Evolutionary conservation across 2,797 vertebrate species (phyloP), one percentile per base, ranked within the genome.

Genomic region (Hydrocynus forskahlii): DNA sequence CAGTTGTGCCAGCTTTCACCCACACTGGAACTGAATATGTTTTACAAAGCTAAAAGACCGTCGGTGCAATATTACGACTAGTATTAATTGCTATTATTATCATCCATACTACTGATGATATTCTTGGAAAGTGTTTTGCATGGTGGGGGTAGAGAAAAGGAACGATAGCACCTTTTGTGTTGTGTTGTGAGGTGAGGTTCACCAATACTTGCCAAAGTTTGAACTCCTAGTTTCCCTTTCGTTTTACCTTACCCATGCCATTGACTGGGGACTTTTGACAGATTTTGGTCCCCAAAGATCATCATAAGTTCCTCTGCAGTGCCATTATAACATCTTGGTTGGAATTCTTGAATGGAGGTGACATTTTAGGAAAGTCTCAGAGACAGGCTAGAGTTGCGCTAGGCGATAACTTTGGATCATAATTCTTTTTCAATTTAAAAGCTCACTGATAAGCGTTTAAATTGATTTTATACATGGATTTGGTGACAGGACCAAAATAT

Each of bases 201-300:
- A 80, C 91, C 89, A 88, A 88, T 89, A 90, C 90, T 91, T 93
- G 94, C 93, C 94, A 94, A 94, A 93, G 91, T 94, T 94, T 94
- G 90, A 91, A 90, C 86, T 89, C 83, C 69, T 84, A 43, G 78
- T 84, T 91, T 86, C 70, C 78, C 85, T 88, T 87, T 40, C 4
- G n/a, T 55, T 91, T 90, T 89, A 89, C 90, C 88, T 89, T 86
- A 83, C 84, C 89, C 87, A 87, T 90, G 89, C 64, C 75, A 54
- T 72, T 62, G 19, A 59, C 0, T 8, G 21, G 62, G 75, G 70
- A 16, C 12, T n/a, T n/a, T 55, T 10, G 14, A 48, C 45, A 12
- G 4, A 4, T 12, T 16, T 29, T 43, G 45, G 7, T 55, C 50
- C 17, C 45, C 14, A 50, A n/a, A 52, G 35, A 23, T 21, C 38